Evolutionary conservation across 2,797 vertebrate species (phyloP).

Genomic region (Siniperca undulata): DNA sequence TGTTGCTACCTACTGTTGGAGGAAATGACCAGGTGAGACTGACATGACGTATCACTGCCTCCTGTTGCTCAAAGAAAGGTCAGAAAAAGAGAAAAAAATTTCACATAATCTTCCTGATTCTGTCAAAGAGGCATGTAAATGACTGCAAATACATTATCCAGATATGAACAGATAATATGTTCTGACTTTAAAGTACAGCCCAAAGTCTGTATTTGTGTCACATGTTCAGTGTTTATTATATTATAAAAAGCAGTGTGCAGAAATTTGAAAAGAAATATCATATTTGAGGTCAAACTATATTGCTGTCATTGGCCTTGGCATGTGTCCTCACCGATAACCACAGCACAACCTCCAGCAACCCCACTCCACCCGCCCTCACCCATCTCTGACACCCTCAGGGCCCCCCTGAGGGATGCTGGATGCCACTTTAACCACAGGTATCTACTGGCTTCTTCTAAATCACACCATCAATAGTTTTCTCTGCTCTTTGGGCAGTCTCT

Average conservation of each 20-base stretch:
- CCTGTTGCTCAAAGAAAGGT: constrained; percentile 55
- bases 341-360: neutral
- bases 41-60: constrained; percentile 43
- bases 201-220: neutral
- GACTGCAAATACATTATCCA: neutral
- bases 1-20: constrained; percentile 39
- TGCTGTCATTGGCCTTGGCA: constrained; percentile 16
- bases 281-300: constrained; percentile 4
- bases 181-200: neutral
- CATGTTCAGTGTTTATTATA: neutral
- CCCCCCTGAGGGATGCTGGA: constrained; percentile 47
- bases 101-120: neutral
- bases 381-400: constrained; percentile 46
- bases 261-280: constrained; percentile 20
- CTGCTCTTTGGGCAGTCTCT: constrained; percentile 57
- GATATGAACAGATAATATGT: neutral
- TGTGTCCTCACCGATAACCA: constrained; percentile 20
- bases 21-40: constrained; percentile 59
- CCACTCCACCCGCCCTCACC: neutral
- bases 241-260: neutral
- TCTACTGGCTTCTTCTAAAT: constrained; percentile 60
- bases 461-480: constrained; percentile 67
- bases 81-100: constrained; percentile 16
- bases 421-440: constrained; percentile 61
- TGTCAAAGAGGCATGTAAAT: neutral